Percentiles rank a stretch among this genome's conserved stretches.
Evolutionary conservation across 1,140 invertebrate species (phyloP).

Genomic region (Drosophila trapezifrons): DNA sequence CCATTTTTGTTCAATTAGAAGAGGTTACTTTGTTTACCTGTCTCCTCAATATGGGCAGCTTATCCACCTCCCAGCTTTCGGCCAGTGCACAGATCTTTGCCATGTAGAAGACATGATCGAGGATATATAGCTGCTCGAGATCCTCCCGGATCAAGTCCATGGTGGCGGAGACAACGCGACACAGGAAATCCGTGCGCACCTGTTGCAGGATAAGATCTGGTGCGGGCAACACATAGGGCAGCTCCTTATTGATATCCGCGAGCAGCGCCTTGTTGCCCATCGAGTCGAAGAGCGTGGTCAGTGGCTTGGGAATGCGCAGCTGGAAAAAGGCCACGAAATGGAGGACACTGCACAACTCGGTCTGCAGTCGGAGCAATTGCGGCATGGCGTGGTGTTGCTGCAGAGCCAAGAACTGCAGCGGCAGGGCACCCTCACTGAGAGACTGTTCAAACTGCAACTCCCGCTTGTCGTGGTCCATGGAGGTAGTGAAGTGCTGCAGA

Average conservation of each 20-base stretch:
- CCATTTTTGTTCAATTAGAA: background rate
- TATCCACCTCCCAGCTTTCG: constrained; percentile 91
- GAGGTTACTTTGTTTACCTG: constrained; percentile 84
- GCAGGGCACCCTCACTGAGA: constrained; percentile 88
- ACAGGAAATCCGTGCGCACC: constrained; percentile 87
- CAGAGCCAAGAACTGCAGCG: constrained; percentile 91
- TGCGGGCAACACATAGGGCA: constrained; percentile 80
- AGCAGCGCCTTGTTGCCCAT: constrained; percentile 86
- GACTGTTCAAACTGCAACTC: constrained; percentile 88
- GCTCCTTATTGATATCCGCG: constrained; percentile 85
- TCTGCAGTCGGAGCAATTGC: constrained; percentile 91
- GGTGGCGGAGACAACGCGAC: constrained; percentile 87
- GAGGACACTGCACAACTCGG: constrained; percentile 90
- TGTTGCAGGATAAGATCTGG: constrained; percentile 85
- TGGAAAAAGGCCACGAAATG: constrained; percentile 92
- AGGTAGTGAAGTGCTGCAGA: constrained; percentile 88
- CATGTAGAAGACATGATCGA: constrained; percentile 88
- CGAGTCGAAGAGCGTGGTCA: constrained; percentile 91
- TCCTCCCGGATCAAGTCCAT: constrained; percentile 87
- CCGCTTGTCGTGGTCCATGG: constrained; percentile 84
- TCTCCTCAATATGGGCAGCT: constrained; percentile 85
- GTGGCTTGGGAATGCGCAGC: constrained; percentile 89
- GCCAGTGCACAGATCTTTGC: constrained; percentile 89
- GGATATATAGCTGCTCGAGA: constrained; percentile 85
- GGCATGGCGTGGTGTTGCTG: constrained; percentile 90